phyloP scores from a whole-genome alignment of 2,797 vertebrate species.

The Dicrostonyx torquatus region DNA sequence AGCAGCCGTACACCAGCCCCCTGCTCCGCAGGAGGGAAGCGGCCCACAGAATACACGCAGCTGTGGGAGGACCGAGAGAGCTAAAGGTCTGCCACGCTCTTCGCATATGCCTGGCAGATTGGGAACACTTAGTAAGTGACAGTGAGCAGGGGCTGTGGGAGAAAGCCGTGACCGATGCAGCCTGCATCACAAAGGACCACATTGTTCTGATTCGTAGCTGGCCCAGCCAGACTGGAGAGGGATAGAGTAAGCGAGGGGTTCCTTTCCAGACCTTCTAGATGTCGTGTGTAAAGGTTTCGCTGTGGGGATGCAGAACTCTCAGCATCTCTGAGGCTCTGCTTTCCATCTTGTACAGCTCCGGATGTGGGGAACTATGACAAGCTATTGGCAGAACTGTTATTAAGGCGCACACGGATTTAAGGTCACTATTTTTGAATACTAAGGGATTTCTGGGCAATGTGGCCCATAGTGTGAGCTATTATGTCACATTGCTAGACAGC shows the following conservation, averaged over 20 bases:
- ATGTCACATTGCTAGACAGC: background rate
- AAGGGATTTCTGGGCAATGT: background rate
- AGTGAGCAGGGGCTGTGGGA: constrained; percentile 12
- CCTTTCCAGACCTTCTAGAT: background rate
- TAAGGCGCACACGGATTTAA: background rate
- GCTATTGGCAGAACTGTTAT: background rate
- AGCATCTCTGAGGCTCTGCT: background rate
- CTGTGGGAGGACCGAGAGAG: background rate
- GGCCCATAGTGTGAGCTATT: background rate
- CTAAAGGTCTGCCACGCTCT: background rate
- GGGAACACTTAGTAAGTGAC: background rate
- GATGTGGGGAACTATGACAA: background rate
- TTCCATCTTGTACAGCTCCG: background rate
- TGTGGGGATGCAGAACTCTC: background rate
- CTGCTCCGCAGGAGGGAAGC: background rate
- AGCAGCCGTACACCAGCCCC: background rate
- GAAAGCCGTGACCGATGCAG: background rate
- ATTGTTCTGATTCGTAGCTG: background rate
- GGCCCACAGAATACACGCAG: background rate
- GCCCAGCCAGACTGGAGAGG: background rate
- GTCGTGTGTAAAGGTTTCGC: background rate
- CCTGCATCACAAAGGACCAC: background rate
- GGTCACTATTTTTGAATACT: background rate
- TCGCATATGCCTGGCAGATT: background rate
- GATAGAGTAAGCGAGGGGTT: background rate